Percentiles rank a stretch among this genome's conserved stretches.
These are phyloP conservation scores for Diplogasteroides magnus DNA, from an alignment of 1,140 invertebrate species.

Conservation along the genomic window DNA sequence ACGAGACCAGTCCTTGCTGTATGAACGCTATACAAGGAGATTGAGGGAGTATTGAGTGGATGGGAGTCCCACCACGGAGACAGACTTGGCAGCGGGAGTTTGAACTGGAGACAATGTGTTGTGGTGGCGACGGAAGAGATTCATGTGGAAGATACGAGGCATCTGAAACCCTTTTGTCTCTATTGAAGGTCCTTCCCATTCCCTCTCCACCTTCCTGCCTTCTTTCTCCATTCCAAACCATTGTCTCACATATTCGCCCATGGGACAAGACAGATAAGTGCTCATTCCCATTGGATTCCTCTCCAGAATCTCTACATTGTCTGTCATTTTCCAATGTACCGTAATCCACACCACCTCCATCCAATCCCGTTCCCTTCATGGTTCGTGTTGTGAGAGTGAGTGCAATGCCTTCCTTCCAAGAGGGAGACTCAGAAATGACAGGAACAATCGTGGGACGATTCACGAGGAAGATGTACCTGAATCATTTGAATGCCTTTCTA, in stretches of 20 bases:
- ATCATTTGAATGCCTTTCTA: neutral
- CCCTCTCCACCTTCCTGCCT: neutral
- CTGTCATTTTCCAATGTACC: too few relatives aligned
- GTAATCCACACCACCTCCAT: neutral
- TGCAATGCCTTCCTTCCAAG: neutral
- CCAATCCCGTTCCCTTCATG: neutral
- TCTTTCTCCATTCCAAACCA: neutral
- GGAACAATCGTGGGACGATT: neutral
- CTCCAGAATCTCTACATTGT: too few relatives aligned
- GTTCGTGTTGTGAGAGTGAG: neutral
- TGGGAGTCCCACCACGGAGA: neutral
- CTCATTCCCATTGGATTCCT: neutral
- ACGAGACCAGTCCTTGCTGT: too few relatives aligned
- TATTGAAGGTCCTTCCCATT: too few relatives aligned
- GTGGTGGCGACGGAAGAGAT: neutral
- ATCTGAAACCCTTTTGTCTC: too few relatives aligned
- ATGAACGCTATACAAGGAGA: too few relatives aligned
- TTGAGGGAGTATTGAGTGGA: too few relatives aligned
- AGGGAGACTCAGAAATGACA: neutral
- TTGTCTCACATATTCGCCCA: neutral
- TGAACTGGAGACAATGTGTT: too few relatives aligned
- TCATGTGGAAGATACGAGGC: neutral
- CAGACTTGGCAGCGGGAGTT: too few relatives aligned
- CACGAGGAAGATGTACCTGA: neutral
- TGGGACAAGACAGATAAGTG: neutral